These are phyloP conservation scores for Amazona guildingii DNA, from an alignment of 2,113 vertebrate genomes.

Conservation along the genomic window DNA sequence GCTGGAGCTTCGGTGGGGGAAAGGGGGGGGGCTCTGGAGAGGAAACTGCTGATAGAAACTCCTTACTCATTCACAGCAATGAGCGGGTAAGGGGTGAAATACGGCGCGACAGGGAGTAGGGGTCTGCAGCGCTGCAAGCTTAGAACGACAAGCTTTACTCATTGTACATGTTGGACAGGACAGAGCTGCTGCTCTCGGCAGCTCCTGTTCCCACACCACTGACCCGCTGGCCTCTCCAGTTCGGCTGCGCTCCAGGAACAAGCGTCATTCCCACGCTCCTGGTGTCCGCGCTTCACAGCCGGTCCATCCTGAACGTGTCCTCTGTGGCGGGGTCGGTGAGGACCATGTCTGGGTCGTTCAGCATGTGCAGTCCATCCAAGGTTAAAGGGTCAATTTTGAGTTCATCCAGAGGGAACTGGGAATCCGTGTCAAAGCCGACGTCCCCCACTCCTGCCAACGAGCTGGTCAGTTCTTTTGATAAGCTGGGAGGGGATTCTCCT, in stretches of 20 bases:
- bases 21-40: not conserved
- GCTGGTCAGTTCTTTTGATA: conserved; percentile 96
- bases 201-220: conserved; percentile 25
- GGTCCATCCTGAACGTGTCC: conserved; percentile 98
- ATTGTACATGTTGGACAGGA: conserved; percentile 72
- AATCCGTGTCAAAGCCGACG: conserved; percentile 94
- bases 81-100: conserved; percentile 72
- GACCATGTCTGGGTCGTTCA: conserved; percentile 98
- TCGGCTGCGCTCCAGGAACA: conserved; percentile 73
- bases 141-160: conserved; percentile 80
- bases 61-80: conserved; percentile 56
- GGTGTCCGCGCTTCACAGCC: conserved; percentile 79
- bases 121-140: conserved; percentile 84
- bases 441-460: conserved; percentile 91
- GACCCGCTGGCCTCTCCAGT: conserved; percentile 50
- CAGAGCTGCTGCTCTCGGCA: conserved; percentile 58
- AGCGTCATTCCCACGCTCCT: conserved; percentile 23
- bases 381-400: conserved; percentile 98
- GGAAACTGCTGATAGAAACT: conserved; percentile 15
- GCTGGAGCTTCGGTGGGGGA: conserved; percentile 51
- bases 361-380: conserved; percentile 97
- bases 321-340: conserved; percentile 94
- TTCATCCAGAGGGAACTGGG: conserved; percentile 96
- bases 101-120: conserved; percentile 62
- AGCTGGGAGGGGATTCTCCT: conserved; percentile 95